Conservation (phyloP, 2,888 invertebrate genomes). For the Napeogenes sylphis region DNA sequence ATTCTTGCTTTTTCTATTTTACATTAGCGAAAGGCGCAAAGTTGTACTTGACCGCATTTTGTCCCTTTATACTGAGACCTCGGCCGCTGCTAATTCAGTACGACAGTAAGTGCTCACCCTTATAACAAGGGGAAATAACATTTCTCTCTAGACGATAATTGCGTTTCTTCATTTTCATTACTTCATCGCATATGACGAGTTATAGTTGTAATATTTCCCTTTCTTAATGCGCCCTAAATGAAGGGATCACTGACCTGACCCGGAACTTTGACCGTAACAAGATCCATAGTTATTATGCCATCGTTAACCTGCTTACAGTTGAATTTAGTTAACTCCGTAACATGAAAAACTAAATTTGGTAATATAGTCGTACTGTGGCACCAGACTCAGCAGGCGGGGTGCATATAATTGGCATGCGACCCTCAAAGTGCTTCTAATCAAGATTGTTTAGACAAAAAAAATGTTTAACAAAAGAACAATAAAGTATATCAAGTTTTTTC, state of each 20-base stretch:
- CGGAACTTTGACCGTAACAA: conserved; percentile 64
- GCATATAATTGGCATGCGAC: too few species aligned
- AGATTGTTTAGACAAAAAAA: too few species aligned
- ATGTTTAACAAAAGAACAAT: too few species aligned
- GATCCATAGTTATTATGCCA: conserved; percentile 50
- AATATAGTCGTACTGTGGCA: too few species aligned
- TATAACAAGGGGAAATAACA: conserved; percentile 41
- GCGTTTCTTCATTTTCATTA: conserved; percentile 49
- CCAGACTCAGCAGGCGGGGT: too few species aligned
- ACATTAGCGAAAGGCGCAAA: conserved; percentile 32
- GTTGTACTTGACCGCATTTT: conserved; percentile 36
- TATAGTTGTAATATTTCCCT: conserved; percentile 39
- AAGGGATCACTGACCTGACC: conserved; percentile 66
- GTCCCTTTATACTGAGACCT: conserved; percentile 35
- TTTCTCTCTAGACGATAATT: conserved; percentile 43
- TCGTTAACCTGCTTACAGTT: conserved; percentile 53
- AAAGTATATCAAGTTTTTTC: too few species aligned
- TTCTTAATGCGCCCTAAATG: conserved; percentile 46
- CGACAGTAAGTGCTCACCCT: conserved; percentile 40
- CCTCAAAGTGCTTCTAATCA: too few species aligned
- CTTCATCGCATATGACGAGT: conserved; percentile 41
- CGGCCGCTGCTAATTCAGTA: conserved; percentile 45
- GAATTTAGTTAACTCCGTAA: too few species aligned
- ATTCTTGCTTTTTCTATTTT: conserved; percentile 17
- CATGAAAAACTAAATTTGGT: not conserved